phyloP scores from a whole-genome alignment of 1,140 invertebrate genomes.

The Uloborus diversus region DNA sequence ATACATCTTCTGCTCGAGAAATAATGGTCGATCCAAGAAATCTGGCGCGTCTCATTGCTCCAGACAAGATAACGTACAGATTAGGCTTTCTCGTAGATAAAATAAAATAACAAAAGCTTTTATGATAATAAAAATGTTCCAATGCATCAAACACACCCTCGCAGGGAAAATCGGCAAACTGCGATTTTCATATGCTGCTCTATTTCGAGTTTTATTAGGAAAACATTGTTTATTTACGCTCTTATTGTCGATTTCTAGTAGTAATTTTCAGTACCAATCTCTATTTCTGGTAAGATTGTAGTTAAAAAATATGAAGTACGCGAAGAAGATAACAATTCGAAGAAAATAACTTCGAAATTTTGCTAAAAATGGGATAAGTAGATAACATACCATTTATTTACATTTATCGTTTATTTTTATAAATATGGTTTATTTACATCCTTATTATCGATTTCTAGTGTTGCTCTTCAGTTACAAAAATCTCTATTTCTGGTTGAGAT shows the following conservation, averaged over 20 bases:
- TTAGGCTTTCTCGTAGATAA: constrained; percentile 8
- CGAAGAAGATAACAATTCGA: no score
- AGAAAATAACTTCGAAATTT: neutral
- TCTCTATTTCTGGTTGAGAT: neutral
- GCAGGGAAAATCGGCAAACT: constrained; percentile 18
- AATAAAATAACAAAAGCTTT: neutral
- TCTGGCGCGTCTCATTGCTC: constrained; percentile 19
- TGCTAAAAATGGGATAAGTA: neutral
- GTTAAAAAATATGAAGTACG: neutral
- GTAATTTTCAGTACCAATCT: neutral
- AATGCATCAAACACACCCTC: constrained; percentile 43
- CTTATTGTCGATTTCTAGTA: no score
- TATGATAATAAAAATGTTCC: constrained; percentile 8
- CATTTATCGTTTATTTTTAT: neutral
- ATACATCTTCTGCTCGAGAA: constrained; percentile 16
- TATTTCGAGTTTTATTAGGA: no score
- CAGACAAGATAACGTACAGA: constrained; percentile 43
- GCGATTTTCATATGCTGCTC: neutral
- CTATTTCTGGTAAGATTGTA: neutral
- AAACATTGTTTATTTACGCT: no score
- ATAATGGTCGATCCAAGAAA: constrained; percentile 23
- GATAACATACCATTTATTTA: neutral
- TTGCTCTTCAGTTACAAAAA: no score
- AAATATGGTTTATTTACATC: no score
- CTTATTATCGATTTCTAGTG: no score